Evolutionary conservation across 1,140 invertebrate genomes (phyloP), one percentile per base, ranked within the genome.

Genomic region (Anoplophora glabripennis): DNA sequence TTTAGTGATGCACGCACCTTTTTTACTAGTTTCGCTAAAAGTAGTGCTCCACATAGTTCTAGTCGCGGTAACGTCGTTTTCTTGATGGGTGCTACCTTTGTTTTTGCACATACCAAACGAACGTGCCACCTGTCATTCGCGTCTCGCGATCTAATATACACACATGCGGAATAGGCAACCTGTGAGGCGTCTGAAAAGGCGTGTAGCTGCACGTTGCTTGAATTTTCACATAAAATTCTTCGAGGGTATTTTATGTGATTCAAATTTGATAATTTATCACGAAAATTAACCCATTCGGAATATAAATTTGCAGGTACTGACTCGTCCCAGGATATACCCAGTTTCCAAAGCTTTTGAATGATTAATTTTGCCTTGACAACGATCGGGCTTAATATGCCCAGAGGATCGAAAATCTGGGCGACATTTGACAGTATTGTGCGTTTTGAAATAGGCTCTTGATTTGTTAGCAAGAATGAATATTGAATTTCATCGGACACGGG

Each of bases 81-180:
- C 21, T 28, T 28, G 3, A 28, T 2, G 3, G 21, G 21, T 5
- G 21, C 21, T 14, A 52, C 56, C 34, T 47, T 10, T 8, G 41
- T 40, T 42, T 58, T 58, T 57, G 56, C 12, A 11, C 46, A 58
- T 12, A 53, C 4, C 10, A 18, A 5, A 9, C 11, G 4, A 11
- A 21, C 10, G 3, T 10, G 11, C 18, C 10, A n/a, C n/a, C 9
- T 1, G 11, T 5, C 36, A 5, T 3, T n/a, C 3, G 1, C n/a
- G n/a, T 2, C 9, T 47, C 4, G n/a, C 4, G 14, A 56, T 33
- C 53, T 10, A 2, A 56, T 9, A 21, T 56, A 56, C 4, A 51
- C 14, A 17, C 53, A 56, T 56, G 3, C 10, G 1, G 10, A 3
- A 36, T 56, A 56, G n/a, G 46, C 53, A 2, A 1, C 14, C 33